Evolutionary conservation across 1,140 invertebrate genomes (phyloP).

Genomic region (Pristionchus pacificus): DNA sequence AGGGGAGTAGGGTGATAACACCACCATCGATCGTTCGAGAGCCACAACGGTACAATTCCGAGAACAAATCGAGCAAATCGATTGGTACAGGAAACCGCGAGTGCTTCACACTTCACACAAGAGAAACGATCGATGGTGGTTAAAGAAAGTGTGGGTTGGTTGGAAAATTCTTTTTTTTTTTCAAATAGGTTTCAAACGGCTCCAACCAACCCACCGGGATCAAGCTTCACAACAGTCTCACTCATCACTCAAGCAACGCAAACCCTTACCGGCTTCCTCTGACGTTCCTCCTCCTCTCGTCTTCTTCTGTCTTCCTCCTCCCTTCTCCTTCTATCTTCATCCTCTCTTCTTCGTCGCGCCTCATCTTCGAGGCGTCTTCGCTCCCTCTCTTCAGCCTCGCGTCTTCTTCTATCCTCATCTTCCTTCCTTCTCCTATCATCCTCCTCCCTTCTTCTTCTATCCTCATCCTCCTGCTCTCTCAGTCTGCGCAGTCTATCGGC

Average conservation of each 20-base stretch:
- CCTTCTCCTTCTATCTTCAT: conserved; percentile 26
- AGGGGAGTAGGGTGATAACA: too few species aligned
- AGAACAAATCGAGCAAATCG: too few species aligned
- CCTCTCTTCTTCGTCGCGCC: conserved; percentile 28
- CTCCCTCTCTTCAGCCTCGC: conserved; percentile 27
- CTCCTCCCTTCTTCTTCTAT: conserved; percentile 28
- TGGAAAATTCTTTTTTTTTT: too few species aligned
- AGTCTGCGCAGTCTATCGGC: conserved; percentile 41
- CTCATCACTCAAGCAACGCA: too few species aligned
- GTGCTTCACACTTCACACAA: conserved; percentile 5
- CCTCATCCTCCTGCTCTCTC: conserved; percentile 44
- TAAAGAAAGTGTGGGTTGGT: too few species aligned
- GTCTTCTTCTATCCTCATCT: conserved; percentile 30
- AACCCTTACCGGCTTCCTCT: conserved; percentile 17
- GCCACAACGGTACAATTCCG: too few species aligned
- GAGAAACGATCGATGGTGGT: background rate
- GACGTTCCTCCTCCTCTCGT: conserved; percentile 17
- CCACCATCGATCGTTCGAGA: too few species aligned
- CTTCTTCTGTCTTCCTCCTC: conserved; percentile 46
- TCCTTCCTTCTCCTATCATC: conserved; percentile 30
- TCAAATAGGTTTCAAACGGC: too few species aligned
- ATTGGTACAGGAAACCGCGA: too few species aligned
- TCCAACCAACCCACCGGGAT: too few species aligned
- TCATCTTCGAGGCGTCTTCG: conserved; percentile 36
- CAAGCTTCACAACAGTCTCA: too few species aligned